Evolutionary conservation across 2,888 invertebrate species (phyloP).

Genomic region (Drosophila pegasa): DNA sequence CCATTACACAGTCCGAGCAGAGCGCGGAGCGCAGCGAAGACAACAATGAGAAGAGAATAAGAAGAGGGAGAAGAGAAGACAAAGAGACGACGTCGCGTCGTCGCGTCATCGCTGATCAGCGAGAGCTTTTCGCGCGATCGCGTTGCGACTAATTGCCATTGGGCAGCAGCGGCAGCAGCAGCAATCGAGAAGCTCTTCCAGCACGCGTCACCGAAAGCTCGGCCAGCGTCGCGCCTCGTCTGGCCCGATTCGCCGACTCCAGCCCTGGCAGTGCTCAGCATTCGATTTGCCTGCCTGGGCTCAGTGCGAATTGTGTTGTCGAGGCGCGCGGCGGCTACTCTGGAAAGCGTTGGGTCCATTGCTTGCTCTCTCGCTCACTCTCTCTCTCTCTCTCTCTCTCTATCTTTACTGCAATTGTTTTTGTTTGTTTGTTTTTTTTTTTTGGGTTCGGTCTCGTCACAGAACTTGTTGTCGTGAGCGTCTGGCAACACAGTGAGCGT

Average conservation of each 20-base stretch:
- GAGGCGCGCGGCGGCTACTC: conserved; percentile 43
- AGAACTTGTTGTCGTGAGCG: not conserved
- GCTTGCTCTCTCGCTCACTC: conserved; percentile 1
- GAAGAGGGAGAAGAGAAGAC: not conserved
- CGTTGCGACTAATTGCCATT: conserved; percentile 10
- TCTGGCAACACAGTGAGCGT: conserved; percentile 30
- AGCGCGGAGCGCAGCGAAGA: not conserved
- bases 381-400: conserved; percentile 14
- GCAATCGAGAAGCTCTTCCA: conserved; percentile 54
- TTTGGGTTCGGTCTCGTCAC: conserved; percentile 3
- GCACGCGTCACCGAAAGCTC: conserved; percentile 55
- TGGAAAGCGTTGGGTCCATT: conserved; percentile 11
- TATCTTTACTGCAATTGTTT: conserved; percentile 1
- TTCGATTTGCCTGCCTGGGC: conserved; percentile 31
- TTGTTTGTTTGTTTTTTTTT: conserved; percentile 5
- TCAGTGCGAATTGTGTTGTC: conserved; percentile 67
- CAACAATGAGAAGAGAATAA: not conserved
- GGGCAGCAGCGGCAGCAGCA: conserved; percentile 16
- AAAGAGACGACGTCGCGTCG: conserved; percentile 4
- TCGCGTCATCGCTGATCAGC: not conserved
- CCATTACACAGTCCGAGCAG: not conserved
- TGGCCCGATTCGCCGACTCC: conserved; percentile 7
- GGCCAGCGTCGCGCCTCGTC: not conserved
- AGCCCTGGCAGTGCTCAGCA: conserved; percentile 16
- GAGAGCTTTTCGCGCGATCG: conserved; percentile 34